Evolutionary conservation across 1,140 invertebrate species (phyloP).

Genomic region (Cotesia glomerata): DNA sequence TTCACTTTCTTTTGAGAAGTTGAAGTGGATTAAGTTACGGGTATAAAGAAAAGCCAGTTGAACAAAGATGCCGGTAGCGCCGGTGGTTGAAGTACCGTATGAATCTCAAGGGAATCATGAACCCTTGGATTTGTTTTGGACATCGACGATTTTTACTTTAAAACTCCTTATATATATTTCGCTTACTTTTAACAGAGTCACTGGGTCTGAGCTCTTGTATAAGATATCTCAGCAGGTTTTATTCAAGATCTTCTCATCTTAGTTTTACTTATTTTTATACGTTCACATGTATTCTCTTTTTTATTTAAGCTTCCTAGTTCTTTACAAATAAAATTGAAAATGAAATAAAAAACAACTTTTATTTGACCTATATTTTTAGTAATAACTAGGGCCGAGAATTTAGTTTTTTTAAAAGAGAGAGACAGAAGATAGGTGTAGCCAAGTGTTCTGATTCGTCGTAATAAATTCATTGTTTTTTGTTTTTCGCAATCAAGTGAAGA

Average conservation of each 20-base stretch:
- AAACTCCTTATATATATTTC: constrained; percentile 21
- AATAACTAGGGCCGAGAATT: too few species aligned
- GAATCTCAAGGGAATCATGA: constrained; percentile 29
- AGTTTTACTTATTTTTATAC: background rate
- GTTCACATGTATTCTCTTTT: too few species aligned
- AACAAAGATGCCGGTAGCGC: background rate
- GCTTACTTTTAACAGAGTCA: constrained; percentile 23
- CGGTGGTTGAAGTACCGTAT: constrained; percentile 10
- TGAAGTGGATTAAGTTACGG: background rate
- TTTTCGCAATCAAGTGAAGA: too few species aligned
- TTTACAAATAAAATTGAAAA: too few species aligned
- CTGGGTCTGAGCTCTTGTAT: constrained; percentile 4
- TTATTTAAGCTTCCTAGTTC: too few species aligned
- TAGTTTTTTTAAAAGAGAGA: too few species aligned
- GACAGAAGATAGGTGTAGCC: too few species aligned
- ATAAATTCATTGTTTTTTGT: too few species aligned
- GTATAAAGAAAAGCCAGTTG: background rate
- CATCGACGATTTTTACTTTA: constrained; percentile 15
- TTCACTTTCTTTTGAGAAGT: background rate
- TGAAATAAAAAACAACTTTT: too few species aligned
- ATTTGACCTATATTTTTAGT: too few species aligned
- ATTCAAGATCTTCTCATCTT: constrained; percentile 10
- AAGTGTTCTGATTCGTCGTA: too few species aligned
- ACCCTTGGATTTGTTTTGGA: constrained; percentile 39
- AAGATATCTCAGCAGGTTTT: background rate